These are phyloP conservation scores for Schizothorax lantsangensis DNA, from an alignment of 2,797 vertebrate species.

Conservation along the genomic window DNA sequence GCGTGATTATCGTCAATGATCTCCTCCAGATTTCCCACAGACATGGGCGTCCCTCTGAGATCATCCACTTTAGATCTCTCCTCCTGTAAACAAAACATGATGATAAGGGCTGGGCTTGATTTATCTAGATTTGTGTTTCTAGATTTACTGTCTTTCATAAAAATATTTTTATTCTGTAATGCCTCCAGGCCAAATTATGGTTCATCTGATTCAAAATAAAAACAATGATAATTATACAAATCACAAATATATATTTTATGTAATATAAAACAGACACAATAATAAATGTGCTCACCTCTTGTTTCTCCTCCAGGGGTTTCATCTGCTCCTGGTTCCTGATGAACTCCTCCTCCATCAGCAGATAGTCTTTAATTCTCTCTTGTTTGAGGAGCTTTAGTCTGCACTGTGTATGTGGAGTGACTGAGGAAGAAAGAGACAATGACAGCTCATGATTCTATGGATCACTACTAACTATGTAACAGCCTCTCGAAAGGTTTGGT, in stretches of 20 bases:
- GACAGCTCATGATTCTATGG: neutral
- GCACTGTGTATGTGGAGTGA: conserved; percentile 98
- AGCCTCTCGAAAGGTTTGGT: no score
- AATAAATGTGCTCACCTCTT: conserved; percentile 82
- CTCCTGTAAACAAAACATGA: conserved; percentile 77
- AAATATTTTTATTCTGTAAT: neutral
- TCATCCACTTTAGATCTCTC: conserved; percentile 98
- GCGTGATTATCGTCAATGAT: conserved; percentile 99
- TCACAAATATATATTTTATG: neutral
- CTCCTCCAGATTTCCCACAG: conserved; percentile 96
- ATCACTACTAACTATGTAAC: neutral
- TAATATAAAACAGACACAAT: neutral
- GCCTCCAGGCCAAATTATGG: neutral
- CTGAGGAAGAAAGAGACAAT: conserved; percentile 68
- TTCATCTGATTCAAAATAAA: neutral
- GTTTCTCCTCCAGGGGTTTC: conserved; percentile 98
- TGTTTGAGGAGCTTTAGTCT: conserved; percentile 86
- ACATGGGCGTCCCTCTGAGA: conserved; percentile 97
- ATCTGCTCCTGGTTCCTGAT: conserved; percentile 99
- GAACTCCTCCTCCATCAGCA: conserved; percentile 99
- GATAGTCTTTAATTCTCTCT: conserved; percentile 94
- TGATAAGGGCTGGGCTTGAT: neutral
- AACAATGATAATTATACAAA: neutral
- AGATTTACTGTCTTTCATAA: neutral
- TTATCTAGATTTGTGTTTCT: no score